phyloP scores from a whole-genome alignment of 2,797 vertebrate species.

The Apodemus agrarius region DNA sequence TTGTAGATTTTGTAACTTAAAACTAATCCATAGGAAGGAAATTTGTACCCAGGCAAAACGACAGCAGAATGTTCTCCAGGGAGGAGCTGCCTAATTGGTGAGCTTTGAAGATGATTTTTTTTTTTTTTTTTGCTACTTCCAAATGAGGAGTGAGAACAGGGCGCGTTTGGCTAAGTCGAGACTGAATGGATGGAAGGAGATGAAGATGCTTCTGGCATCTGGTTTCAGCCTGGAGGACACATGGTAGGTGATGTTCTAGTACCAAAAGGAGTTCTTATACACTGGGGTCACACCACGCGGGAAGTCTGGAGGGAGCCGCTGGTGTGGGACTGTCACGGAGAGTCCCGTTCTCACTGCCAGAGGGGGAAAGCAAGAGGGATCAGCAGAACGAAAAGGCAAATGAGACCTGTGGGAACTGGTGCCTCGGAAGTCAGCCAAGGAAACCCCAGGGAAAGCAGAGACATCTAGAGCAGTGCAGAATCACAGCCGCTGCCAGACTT shows the following conservation, averaged over 20 bases:
- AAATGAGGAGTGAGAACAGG: not conserved
- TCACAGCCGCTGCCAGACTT: not conserved
- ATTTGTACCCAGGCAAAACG: not conserved
- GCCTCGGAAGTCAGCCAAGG: no score
- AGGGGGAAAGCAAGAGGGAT: not conserved
- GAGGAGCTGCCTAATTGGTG: not conserved
- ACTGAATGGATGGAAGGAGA: not conserved
- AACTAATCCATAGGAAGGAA: not conserved
- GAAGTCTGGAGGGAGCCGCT: not conserved
- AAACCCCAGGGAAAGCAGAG: not conserved
- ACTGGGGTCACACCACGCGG: fast-evolving
- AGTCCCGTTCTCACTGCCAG: fast-evolving
- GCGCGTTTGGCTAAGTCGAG: not conserved
- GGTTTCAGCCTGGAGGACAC: not conserved
- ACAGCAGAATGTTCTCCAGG: not conserved
- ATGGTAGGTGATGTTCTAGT: fast-evolving
- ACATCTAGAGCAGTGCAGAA: not conserved
- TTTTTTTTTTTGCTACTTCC: not conserved
- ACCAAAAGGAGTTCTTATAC: not conserved
- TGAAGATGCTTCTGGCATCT: fast-evolving
- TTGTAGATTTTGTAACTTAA: slow-evolving; percentile 18
- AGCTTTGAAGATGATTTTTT: not conserved
- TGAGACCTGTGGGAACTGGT: no score
- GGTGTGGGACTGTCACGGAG: not conserved
- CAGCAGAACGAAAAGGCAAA: not conserved